Percentiles rank a stretch among this genome's conserved stretches.
Conservation (phyloP, 1,140 invertebrate genomes). For the Aradophagus sp. region DNA sequence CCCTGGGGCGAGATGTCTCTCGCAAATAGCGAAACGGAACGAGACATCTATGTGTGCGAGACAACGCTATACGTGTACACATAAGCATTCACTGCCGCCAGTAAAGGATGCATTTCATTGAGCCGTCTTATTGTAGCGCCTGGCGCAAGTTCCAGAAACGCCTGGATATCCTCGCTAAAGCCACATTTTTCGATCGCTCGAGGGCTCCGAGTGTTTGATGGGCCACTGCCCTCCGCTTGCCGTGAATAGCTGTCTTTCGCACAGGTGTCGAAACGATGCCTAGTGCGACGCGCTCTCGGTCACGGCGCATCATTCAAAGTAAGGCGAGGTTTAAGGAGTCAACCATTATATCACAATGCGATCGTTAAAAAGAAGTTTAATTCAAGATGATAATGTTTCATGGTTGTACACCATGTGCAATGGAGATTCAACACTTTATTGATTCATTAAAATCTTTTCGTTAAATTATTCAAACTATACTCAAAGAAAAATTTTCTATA, state of each 20-base stretch:
- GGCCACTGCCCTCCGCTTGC: constrained; percentile 6
- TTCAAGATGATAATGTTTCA: too few species aligned
- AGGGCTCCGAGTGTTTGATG: constrained; percentile 26
- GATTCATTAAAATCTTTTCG: too few species aligned
- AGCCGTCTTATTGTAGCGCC: constrained; percentile 65
- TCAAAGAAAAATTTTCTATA: too few species aligned
- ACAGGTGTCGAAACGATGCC: too few species aligned
- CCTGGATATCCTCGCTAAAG: constrained; percentile 47
- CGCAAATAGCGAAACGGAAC: constrained; percentile 72
- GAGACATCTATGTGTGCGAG: constrained; percentile 58
- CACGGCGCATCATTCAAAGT: background rate
- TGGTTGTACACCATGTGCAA: too few species aligned
- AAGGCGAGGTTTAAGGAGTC: too few species aligned
- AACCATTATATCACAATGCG: too few species aligned
- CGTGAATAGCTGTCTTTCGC: too few species aligned
- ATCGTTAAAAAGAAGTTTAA: too few species aligned
- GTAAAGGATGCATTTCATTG: constrained; percentile 66
- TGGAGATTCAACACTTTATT: too few species aligned
- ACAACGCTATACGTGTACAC: constrained; percentile 49
- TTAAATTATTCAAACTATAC: too few species aligned
- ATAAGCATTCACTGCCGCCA: constrained; percentile 63
- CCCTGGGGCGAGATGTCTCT: constrained; percentile 57
- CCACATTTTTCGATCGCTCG: constrained; percentile 38
- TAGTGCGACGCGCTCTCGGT: constrained; percentile 9
- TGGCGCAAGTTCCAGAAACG: constrained; percentile 59